A percentile compares a stretch with the other conserved stretches of the same genome.
phyloP scores from a whole-genome alignment of 1,140 invertebrate genomes.

The Helicoverpa armigera region DNA sequence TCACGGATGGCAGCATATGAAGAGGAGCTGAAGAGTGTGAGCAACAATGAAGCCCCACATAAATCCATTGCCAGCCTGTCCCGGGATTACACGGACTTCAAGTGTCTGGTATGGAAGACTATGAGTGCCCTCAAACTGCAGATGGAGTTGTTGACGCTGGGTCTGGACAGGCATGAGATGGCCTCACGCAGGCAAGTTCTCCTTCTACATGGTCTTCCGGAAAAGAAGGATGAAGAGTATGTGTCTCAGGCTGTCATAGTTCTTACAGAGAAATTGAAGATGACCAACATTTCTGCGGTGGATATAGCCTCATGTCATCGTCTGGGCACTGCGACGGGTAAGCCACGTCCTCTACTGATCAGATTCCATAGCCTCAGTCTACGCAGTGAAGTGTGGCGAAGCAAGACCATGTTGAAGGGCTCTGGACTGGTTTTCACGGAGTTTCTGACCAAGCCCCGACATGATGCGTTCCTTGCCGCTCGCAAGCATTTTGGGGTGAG shows the following conservation, averaged over 20 bases:
- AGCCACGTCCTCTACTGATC: not conserved
- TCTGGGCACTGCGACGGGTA: not conserved
- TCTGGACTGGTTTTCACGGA: not conserved
- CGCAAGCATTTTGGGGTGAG: not conserved
- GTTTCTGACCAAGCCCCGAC: conserved; percentile 1
- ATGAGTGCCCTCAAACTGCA: not conserved
- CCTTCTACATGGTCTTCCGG: not conserved
- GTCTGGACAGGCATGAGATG: conserved; percentile 17
- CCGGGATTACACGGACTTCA: not conserved
- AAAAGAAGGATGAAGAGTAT: not conserved
- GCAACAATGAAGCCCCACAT: not conserved
- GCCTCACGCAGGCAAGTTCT: conserved; percentile 4
- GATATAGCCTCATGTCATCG: conserved; percentile 7
- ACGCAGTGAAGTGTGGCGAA: conserved; percentile 7
- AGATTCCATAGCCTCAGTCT: not conserved
- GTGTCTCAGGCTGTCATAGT: not conserved
- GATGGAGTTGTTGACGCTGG: not conserved
- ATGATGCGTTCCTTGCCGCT: not conserved
- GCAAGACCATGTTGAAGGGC: not conserved
- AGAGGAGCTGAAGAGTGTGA: not conserved
- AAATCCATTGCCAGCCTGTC: conserved; percentile 13
- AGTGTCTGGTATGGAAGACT: not conserved
- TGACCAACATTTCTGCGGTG: not conserved
- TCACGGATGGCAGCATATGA: conserved; percentile 4
- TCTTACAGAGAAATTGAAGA: not conserved